Evolutionary conservation across 2,888 invertebrate genomes (phyloP).

Genomic region (Rhamnusium bicolor): DNA sequence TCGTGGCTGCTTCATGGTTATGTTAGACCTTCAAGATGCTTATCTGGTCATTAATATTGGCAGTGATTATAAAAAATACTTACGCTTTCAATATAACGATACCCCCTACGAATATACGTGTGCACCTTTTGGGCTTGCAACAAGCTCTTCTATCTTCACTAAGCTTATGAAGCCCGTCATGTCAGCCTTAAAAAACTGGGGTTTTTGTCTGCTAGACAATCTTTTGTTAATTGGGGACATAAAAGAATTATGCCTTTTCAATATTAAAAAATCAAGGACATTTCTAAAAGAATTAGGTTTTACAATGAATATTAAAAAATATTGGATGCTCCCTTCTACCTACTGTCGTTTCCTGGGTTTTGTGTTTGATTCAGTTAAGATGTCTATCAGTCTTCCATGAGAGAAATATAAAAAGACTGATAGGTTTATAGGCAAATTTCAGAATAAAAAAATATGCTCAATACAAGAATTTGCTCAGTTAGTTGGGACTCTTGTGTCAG

Average conservation of each 20-base stretch:
- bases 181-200: slow-evolving; percentile 14
- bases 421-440: not conserved
- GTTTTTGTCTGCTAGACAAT: slow-evolving; percentile 42
- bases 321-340: slow-evolving; percentile 27
- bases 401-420: slow-evolving; percentile 30
- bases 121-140: not conserved
- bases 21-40: not conserved
- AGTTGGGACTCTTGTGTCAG: slow-evolving; percentile 48
- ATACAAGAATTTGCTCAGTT: slow-evolving; percentile 49
- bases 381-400: slow-evolving; percentile 33
- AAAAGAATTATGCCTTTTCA: slow-evolving; percentile 8
- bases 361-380: slow-evolving; percentile 28
- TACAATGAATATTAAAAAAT: slow-evolving; percentile 41
- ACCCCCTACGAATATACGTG: not conserved
- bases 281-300: slow-evolving; percentile 40
- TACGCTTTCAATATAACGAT: not conserved
- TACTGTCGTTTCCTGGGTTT: slow-evolving; percentile 38
- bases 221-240: slow-evolving; percentile 38
- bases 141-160: slow-evolving; percentile 5
- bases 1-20: not conserved
- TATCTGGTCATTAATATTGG: not conserved
- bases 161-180: slow-evolving; percentile 46
- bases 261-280: slow-evolving; percentile 28
- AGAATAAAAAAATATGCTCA: slow-evolving; percentile 29
- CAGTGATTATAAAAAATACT: not conserved